Percentiles rank a stretch among this genome's conserved stretches.
phyloP scores from a whole-genome alignment of 2,888 invertebrate species.

The Galeruca laticollis region DNA sequence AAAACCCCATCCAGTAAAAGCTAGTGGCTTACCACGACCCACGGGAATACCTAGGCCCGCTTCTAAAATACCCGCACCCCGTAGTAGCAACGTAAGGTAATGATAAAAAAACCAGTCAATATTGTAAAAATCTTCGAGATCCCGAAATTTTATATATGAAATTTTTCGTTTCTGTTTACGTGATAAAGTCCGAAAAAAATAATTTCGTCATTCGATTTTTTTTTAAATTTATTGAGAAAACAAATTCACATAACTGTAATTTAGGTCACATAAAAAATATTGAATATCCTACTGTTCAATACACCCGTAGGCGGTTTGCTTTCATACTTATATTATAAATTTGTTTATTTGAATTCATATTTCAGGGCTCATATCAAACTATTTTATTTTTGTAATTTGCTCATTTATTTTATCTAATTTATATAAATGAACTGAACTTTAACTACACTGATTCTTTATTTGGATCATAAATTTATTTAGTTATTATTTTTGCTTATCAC shows the following conservation, averaged over 20 bases:
- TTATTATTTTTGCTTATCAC: too few species aligned
- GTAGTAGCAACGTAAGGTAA: slow-evolving; percentile 52
- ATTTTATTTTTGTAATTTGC: too few species aligned
- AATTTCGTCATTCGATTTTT: background rate
- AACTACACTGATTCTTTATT: too few species aligned
- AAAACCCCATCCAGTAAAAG: slow-evolving; percentile 53
- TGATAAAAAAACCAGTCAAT: background rate
- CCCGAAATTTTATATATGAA: slow-evolving; percentile 12
- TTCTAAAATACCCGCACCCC: slow-evolving; percentile 63
- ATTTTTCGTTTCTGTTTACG: background rate
- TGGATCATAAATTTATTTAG: too few species aligned
- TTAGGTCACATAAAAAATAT: too few species aligned
- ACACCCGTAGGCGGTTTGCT: too few species aligned
- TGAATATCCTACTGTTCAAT: too few species aligned
- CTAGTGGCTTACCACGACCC: slow-evolving; percentile 63
- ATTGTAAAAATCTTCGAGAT: background rate
- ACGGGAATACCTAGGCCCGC: slow-evolving; percentile 62
- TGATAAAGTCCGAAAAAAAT: background rate
- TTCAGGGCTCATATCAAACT: too few species aligned
- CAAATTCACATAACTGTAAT: slow-evolving; percentile 1
- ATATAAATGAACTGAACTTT: too few species aligned
- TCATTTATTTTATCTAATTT: too few species aligned
- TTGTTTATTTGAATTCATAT: too few species aligned
- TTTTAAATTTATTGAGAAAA: background rate
- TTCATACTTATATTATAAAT: too few species aligned